Conservation (phyloP, 2,888 invertebrate genomes). For the Drosophila cognata region DNA sequence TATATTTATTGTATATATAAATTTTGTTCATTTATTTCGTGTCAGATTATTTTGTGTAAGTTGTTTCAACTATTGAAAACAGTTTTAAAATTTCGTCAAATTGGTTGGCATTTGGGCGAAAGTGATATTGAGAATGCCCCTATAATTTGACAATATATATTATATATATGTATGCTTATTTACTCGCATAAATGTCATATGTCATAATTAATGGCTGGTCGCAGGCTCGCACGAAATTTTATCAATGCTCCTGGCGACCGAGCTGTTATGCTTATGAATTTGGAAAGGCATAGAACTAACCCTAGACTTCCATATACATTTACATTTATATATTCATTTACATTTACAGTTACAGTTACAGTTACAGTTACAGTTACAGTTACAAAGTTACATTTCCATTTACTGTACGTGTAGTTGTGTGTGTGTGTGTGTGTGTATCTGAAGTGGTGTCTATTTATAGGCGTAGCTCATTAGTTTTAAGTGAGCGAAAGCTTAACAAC, state of each 20-base stretch:
- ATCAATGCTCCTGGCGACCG: conserved; percentile 57
- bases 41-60: background rate
- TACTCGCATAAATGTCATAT: conserved; percentile 61
- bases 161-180: conserved; percentile 20
- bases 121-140: conserved; percentile 19
- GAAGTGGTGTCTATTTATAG: conserved; percentile 66
- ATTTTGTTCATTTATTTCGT: background rate
- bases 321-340: conserved; percentile 42
- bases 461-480: conserved; percentile 78
- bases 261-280: conserved; percentile 44
- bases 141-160: background rate
- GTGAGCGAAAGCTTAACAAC: conserved; percentile 78
- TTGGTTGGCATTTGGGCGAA: background rate
- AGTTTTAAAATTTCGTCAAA: background rate
- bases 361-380: conserved; percentile 19
- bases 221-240: conserved; percentile 48
- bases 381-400: conserved; percentile 23
- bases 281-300: conserved; percentile 17
- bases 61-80: background rate
- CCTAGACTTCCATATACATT: conserved; percentile 4
- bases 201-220: conserved; percentile 71
- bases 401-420: conserved; percentile 21
- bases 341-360: conserved; percentile 17
- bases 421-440: conserved; percentile 11
- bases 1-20: background rate